Evolutionary conservation across 2,888 invertebrate species (phyloP), one percentile per base, ranked within the genome.

Genomic region (Metallyticus violacea): DNA sequence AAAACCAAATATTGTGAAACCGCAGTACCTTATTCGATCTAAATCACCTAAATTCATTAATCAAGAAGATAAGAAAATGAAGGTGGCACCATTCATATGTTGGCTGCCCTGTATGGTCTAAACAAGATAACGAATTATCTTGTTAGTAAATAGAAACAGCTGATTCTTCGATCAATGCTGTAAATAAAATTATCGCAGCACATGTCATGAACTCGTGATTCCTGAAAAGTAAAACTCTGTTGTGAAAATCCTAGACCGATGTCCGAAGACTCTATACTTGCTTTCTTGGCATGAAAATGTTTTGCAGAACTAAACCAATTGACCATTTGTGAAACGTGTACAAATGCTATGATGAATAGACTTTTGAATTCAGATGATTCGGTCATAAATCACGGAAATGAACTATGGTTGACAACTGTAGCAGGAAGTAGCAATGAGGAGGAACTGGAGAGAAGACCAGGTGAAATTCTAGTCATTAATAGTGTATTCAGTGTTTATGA

Each of bases 381-480:
- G 6, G 81, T 85, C 15, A 85, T 85, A 28, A 85, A 76, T 40
- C 80, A 76, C 29, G 80, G 80, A 26, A 85, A 85, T 76, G 85
- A 85, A 4, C n/a, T 85, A 9, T 76, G 40, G 28, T 29, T 85
- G 15, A 80, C 85, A 15, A 85, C 85, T n/a, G 81, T 77, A n/a
- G 83, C 83, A n/a, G 28, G 77, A 9, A 77, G 28, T 22, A 28
- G 6, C 77, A 25, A 7, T 28, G 83, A 83, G 29, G 83, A 83
- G 6, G 80, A 80, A 81, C 9, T 9, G 15, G 40, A 62, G 22
- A 22, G 15, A 4, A 62, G 40, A 62, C 40, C 40, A 62, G 40
- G 40, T 62, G 40, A 62, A 15, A 62, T 15, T 15, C 40, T 15
- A 22, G 2, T 6, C n/a, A n/a, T n/a, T n/a, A n/a, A n/a, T n/a